These are phyloP conservation scores for Salpingus planirostris DNA, from an alignment of 2,888 invertebrate genomes.

Conservation along the genomic window DNA sequence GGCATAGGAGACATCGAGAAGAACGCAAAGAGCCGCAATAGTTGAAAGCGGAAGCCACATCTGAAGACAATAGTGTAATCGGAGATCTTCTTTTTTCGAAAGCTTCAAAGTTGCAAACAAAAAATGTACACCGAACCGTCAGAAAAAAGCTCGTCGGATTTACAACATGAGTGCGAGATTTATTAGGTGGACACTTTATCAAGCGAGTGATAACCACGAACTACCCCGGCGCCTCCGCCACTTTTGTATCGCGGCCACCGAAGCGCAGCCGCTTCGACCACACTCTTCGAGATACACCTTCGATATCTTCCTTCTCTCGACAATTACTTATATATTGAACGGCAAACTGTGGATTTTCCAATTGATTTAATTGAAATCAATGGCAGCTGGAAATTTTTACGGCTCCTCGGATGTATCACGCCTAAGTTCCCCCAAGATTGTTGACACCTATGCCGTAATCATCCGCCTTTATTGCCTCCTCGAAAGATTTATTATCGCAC, in stretches of 20 bases:
- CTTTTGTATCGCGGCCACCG: constrained; percentile 18
- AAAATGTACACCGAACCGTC: too few species aligned
- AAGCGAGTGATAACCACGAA: constrained; percentile 20
- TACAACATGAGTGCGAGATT: constrained; percentile 20
- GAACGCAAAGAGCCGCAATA: constrained; percentile 33
- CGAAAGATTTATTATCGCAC: too few species aligned
- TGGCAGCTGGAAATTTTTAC: constrained; percentile 25
- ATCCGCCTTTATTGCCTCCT: too few species aligned
- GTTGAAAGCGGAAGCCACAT: constrained; percentile 34
- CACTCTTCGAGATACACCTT: constrained; percentile 16
- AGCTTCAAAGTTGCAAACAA: too few species aligned
- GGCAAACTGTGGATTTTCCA: constrained; percentile 33
- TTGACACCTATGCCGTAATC: too few species aligned
- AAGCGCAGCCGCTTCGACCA: constrained; percentile 25
- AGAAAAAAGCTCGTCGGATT: too few species aligned
- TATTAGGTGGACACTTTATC: constrained; percentile 10
- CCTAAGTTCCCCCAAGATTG: too few species aligned
- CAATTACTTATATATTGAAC: constrained; percentile 31
- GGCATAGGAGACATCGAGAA: constrained; percentile 30
- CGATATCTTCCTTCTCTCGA: constrained; percentile 17
- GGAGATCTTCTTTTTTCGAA: too few species aligned
- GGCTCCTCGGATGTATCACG: constrained; percentile 24
- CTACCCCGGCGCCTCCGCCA: constrained; percentile 18
- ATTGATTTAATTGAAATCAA: constrained; percentile 36
- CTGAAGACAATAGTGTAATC: neutral